phyloP scores from a whole-genome alignment of 2,888 invertebrate genomes.

The Troides oblongomaculatus region DNA sequence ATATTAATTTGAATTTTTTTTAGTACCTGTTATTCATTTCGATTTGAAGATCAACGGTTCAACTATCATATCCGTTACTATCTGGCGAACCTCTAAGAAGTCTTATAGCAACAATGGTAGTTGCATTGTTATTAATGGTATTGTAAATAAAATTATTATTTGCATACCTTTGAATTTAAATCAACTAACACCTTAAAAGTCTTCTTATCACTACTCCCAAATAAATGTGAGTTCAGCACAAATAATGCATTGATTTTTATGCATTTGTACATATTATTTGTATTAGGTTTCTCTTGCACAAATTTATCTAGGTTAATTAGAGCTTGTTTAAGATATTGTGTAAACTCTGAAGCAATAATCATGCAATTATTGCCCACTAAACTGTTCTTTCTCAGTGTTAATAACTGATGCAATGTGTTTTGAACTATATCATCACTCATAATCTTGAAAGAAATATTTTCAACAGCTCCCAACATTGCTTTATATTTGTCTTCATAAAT shows the following conservation, averaged over 20 bases:
- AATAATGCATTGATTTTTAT: constrained; percentile 84
- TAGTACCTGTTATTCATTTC: no score
- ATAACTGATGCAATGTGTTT: constrained; percentile 67
- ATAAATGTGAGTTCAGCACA: constrained; percentile 85
- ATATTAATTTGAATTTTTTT: no score
- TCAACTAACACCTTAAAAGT: constrained; percentile 86
- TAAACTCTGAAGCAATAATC: constrained; percentile 81
- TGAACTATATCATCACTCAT: constrained; percentile 86
- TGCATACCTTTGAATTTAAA: constrained; percentile 84
- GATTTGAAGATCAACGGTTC: no score
- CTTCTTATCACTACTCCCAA: constrained; percentile 89
- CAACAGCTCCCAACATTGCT: constrained; percentile 85
- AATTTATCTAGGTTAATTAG: constrained; percentile 81
- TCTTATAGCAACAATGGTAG: no score
- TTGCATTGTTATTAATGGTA: background rate
- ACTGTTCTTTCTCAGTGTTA: constrained; percentile 61
- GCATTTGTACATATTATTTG: constrained; percentile 79
- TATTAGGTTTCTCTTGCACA: constrained; percentile 73
- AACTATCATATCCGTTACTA: no score
- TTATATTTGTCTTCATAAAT: constrained; percentile 81
- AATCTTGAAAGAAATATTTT: constrained; percentile 83
- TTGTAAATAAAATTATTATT: background rate
- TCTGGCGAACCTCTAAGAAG: no score
- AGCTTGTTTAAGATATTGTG: constrained; percentile 82
- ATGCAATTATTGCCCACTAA: constrained; percentile 69